Evolutionary conservation across 2,888 invertebrate species (phyloP), one percentile per base, ranked within the genome.

Genomic region (Amaurobius ferox): DNA sequence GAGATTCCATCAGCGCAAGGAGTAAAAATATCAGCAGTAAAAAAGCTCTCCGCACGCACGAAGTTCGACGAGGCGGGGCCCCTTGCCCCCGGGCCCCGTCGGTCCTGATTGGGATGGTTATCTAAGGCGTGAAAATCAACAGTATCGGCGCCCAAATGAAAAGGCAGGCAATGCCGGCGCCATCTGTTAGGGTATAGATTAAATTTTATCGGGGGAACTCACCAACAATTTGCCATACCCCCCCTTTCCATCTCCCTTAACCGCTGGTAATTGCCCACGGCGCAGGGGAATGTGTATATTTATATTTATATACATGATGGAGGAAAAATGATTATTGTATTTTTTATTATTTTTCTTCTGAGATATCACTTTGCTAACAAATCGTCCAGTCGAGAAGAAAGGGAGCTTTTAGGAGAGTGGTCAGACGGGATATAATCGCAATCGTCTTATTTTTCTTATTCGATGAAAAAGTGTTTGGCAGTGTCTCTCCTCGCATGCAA

Each of bases 101-200:
- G 85, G 78, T 74, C 68, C 74, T 88, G 79, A 88, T 88, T 86
- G 83, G 79, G 88, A 88, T 88, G 88, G 86, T 85, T 88, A 88
- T 88, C 88, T 81, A 66, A 88, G 88, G 88, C 88, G 88, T 88
- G 86, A 88, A 88, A 88, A 88, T 88, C 88, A 88, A 88, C 88
- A 88, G 80, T 81, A 81, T 88, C 88, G 88, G 86, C 77, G 64
- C 62, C 78, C 86, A 88, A 88, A 88, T 88, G 88, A 88, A 86
- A 88, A 88, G 88, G 88, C 71, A 64, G 61, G 77, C 68, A 67
- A 61, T 86, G 86, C 73, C 88, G 88, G 83, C 88, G 78, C 88
- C 83, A 88, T 86, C 88, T 81, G 81, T 86, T 79, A 81, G 78
- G 62, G 78, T 30, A 66, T 78, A 86, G 86, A 88, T 88, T 88